These are phyloP conservation scores for Telmatherina bonti DNA, from an alignment of 2,797 vertebrate genomes.

Conservation along the genomic window DNA sequence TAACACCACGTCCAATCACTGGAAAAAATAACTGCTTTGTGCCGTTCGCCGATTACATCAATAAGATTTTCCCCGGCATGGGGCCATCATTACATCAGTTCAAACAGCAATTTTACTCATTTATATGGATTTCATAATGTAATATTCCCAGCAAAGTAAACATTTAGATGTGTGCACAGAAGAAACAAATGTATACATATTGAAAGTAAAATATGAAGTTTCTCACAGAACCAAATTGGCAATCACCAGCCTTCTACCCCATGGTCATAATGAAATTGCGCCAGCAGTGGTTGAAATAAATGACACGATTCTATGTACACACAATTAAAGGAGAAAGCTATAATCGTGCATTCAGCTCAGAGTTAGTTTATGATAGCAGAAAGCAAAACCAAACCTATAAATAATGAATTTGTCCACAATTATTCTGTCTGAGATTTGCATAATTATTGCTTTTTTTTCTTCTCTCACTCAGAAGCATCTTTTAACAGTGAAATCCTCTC, in stretches of 20 bases:
- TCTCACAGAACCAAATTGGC: conserved; percentile 81
- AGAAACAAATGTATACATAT: conserved; percentile 78
- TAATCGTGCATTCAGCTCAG: conserved; percentile 80
- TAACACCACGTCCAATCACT: conserved; percentile 71
- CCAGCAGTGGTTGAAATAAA: conserved; percentile 83
- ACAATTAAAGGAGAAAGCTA: conserved; percentile 84
- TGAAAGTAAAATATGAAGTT: conserved; percentile 83
- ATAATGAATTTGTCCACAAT: conserved; percentile 86
- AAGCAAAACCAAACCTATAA: conserved; percentile 84
- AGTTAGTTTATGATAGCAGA: conserved; percentile 83
- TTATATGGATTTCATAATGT: conserved; percentile 83
- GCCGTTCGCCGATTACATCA: conserved; percentile 77
- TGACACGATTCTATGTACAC: conserved; percentile 83
- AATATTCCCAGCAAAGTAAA: conserved; percentile 79
- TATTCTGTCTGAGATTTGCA: conserved; percentile 85
- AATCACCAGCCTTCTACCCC: conserved; percentile 80
- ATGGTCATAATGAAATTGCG: conserved; percentile 84
- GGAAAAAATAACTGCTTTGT: conserved; percentile 70
- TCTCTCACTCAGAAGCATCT: conserved; percentile 70
- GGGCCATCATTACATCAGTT: conserved; percentile 76
- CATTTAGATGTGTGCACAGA: conserved; percentile 67
- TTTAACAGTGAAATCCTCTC: conserved; percentile 73
- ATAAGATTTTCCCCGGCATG: conserved; percentile 70
- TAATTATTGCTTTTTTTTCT: conserved; percentile 83
- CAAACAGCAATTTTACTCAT: conserved; percentile 70